These are phyloP conservation scores for Hapalemur alaotrensis DNA, from an alignment of 2,797 vertebrate species.

Conservation along the genomic window DNA sequence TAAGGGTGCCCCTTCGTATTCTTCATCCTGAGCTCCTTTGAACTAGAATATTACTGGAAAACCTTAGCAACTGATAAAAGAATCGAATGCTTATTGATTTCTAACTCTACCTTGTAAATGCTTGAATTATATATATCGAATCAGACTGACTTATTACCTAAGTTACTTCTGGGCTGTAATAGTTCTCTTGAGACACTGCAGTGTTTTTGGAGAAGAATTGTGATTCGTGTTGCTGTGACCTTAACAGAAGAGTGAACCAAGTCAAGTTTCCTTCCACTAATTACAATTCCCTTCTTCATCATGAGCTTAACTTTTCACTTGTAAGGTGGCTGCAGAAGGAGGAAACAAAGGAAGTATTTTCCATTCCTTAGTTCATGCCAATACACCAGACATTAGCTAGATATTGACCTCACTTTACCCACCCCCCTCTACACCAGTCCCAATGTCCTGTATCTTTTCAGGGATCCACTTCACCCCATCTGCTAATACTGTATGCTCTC, in stretches of 20 bases:
- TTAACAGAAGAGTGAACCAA: neutral
- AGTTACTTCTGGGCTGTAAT: neutral
- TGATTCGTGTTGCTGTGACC: neutral
- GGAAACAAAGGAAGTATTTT: neutral
- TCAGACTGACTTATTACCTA: neutral
- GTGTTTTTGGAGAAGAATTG: neutral
- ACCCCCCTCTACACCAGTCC: neutral
- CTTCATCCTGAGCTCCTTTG: neutral
- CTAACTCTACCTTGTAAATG: neutral
- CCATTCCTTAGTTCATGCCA: neutral
- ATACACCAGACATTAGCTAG: too few relatives aligned
- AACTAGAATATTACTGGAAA: conserved; percentile 20
- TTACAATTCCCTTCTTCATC: neutral
- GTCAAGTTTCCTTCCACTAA: neutral
- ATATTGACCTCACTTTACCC: neutral
- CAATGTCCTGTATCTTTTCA: neutral
- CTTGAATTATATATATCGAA: neutral
- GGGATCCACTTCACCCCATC: neutral
- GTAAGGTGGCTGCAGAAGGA: neutral
- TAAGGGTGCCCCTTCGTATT: neutral
- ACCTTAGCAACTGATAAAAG: neutral
- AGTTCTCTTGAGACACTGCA: neutral
- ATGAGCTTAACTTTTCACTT: neutral
- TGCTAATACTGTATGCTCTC: neutral
- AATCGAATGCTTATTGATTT: conserved; percentile 45